Conservation (phyloP, 2,888 invertebrate species). For the Lasius fuliginosus region DNA sequence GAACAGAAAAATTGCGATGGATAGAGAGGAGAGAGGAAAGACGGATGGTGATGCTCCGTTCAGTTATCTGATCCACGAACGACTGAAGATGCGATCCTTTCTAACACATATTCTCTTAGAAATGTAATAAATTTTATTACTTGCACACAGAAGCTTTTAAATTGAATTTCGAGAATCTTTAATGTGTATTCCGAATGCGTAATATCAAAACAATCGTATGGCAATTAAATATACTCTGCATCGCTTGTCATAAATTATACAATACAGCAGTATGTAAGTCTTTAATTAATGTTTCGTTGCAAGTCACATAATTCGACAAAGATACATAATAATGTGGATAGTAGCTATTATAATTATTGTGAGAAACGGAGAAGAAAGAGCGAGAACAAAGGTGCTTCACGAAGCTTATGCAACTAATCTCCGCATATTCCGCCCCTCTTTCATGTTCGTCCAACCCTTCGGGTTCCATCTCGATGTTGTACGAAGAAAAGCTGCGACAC, state of each 20-base stretch:
- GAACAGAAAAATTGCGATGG: conserved; percentile 46
- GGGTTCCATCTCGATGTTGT: conserved; percentile 53
- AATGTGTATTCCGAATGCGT: background rate
- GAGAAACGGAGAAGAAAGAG: conserved; percentile 17
- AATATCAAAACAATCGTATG: background rate
- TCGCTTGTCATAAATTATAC: background rate
- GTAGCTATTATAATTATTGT: conserved; percentile 41
- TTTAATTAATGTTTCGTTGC: conserved; percentile 4
- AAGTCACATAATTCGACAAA: background rate
- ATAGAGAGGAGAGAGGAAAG: conserved; percentile 12
- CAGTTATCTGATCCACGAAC: conserved; percentile 25
- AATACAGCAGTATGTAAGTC: background rate
- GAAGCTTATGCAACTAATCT: conserved; percentile 57
- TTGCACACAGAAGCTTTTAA: background rate
- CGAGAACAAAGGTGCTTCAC: conserved; percentile 46
- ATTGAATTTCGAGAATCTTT: background rate
- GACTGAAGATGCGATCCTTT: background rate
- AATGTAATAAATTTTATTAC: background rate
- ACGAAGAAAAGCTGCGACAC: conserved; percentile 65
- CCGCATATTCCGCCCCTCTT: conserved; percentile 49
- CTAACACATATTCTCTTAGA: background rate
- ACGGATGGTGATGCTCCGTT: conserved; percentile 32
- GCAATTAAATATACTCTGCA: background rate
- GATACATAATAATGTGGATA: conserved; percentile 4
- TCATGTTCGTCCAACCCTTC: conserved; percentile 42